A percentile compares a stretch with the other conserved stretches of the same genome.
Conservation (phyloP, 2,888 invertebrate species). For the Cactoblastis cactorum region DNA sequence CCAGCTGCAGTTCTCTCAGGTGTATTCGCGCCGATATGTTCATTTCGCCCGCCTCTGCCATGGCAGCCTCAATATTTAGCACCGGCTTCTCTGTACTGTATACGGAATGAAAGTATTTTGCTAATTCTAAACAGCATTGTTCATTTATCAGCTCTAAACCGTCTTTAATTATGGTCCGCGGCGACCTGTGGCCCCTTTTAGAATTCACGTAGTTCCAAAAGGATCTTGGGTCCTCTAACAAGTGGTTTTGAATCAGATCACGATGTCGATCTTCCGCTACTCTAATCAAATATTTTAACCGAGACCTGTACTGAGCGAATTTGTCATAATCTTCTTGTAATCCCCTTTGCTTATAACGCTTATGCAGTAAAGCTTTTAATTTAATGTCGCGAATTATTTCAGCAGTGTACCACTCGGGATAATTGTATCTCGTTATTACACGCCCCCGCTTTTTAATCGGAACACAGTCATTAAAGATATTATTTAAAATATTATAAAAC, state of each 20-base stretch:
- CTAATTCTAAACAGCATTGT: neutral
- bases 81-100: neutral
- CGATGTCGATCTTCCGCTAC: too few species aligned
- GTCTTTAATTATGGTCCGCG: neutral
- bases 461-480: slow-evolving; percentile 20
- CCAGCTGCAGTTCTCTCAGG: neutral
- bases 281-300: neutral
- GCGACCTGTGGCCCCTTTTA: neutral
- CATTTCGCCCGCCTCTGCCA: neutral
- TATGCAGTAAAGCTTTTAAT: slow-evolving; percentile 15
- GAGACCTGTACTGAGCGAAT: slow-evolving; percentile 12
- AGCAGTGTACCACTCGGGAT: slow-evolving; percentile 23
- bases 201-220: neutral
- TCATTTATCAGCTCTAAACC: neutral
- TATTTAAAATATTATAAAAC: slow-evolving; percentile 20
- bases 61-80: neutral
- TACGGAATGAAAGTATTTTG: neutral
- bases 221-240: neutral
- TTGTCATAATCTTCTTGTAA: slow-evolving; percentile 13
- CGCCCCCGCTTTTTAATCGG: slow-evolving; percentile 17
- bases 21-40: neutral
- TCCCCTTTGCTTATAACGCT: slow-evolving; percentile 12
- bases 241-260: too few species aligned
- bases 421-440: slow-evolving; percentile 16
- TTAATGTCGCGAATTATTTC: slow-evolving; percentile 17